These are phyloP conservation scores for Dryobates pubescens DNA, from an alignment of 2,797 vertebrate genomes.

Conservation along the genomic window DNA sequence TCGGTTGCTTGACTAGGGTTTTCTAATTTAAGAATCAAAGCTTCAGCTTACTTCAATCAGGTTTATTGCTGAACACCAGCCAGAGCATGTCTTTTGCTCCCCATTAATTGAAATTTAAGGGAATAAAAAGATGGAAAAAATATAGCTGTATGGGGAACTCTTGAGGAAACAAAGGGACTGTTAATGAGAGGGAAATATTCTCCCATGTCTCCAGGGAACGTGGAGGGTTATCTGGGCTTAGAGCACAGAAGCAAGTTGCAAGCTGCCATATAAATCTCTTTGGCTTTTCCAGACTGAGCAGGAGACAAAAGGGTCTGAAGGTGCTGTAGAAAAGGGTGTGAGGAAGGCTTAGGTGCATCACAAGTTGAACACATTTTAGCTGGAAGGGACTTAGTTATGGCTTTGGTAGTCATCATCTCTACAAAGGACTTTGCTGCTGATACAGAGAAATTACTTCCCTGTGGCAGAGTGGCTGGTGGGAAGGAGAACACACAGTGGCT, in stretches of 20 bases:
- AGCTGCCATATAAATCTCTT: neutral
- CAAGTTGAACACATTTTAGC: neutral
- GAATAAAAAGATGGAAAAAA: neutral
- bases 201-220: neutral
- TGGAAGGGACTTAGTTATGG: neutral
- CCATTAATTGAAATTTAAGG: neutral
- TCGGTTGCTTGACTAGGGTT: neutral
- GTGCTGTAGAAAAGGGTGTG: neutral
- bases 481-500: neutral
- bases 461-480: neutral
- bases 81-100: neutral
- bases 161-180: neutral
- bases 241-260: neutral
- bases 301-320: neutral
- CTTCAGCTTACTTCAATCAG: neutral
- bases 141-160: neutral
- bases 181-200: neutral
- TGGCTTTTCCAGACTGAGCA: neutral
- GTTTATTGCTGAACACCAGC: neutral
- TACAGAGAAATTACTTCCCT: neutral
- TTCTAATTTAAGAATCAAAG: constrained; percentile 38
- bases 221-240: neutral
- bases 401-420: neutral
- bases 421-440: neutral
- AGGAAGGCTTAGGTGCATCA: neutral